Percentiles rank a stretch among this genome's conserved stretches.
These are phyloP conservation scores for Halcyon malimbica DNA, from an alignment of 2,113 vertebrate genomes.

Conservation along the genomic window DNA sequence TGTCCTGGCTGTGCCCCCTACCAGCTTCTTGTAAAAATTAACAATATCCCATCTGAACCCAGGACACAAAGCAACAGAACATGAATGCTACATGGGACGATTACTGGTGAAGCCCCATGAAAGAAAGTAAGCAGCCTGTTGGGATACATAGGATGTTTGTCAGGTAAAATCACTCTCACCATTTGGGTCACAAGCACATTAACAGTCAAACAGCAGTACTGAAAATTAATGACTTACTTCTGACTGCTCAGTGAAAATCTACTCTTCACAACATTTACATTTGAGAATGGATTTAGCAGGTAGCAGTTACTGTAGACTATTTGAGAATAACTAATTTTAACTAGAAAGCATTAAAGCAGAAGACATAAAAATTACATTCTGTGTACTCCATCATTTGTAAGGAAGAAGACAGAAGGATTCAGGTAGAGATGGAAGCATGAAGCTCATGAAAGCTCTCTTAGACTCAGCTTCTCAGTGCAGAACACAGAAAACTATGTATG, in stretches of 20 bases:
- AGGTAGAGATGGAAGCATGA: not conserved
- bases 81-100: not conserved
- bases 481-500: not conserved
- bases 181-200: conserved; percentile 41
- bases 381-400: not conserved
- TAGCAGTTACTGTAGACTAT: not conserved
- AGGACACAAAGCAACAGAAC: not conserved
- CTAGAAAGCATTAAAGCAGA: not conserved
- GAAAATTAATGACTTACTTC: conserved; percentile 67
- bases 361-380: not conserved
- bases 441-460: not conserved
- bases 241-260: conserved; percentile 35
- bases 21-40: not conserved
- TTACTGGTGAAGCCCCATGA: not conserved
- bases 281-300: not conserved
- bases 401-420: not conserved
- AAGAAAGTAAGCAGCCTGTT: conserved; percentile 33
- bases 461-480: not conserved
- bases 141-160: not conserved
- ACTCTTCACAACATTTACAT: not conserved
- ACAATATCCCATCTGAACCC: not conserved
- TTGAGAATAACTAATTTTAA: not conserved
- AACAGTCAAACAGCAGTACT: conserved; percentile 54
- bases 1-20: not conserved
- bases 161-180: conserved; percentile 40